These are phyloP conservation scores for Microdon myrmicae DNA, from an alignment of 2,888 invertebrate genomes.

Conservation along the genomic window DNA sequence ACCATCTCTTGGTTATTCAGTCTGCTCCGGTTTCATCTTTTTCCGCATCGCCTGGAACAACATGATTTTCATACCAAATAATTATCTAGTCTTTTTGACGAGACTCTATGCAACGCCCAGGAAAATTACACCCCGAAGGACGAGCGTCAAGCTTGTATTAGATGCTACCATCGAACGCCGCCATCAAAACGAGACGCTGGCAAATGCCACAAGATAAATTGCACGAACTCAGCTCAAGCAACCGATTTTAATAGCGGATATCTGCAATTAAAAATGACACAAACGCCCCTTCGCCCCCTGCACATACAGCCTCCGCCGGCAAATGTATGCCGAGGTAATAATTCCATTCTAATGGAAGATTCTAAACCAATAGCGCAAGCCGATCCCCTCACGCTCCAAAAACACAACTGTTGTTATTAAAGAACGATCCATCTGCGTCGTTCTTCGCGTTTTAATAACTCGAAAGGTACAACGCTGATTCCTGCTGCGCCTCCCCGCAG, in stretches of 20 bases:
- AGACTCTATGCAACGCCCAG: conserved; percentile 24
- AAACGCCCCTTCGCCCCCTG: conserved; percentile 26
- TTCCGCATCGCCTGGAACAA: too few relatives aligned
- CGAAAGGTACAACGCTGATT: conserved; percentile 18
- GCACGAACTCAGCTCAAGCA: conserved; percentile 48
- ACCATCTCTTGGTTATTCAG: too few relatives aligned
- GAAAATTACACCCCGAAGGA: conserved; percentile 38
- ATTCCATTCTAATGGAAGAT: conserved; percentile 43
- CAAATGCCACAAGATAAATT: conserved; percentile 45
- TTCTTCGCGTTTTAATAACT: conserved; percentile 25
- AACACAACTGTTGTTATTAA: conserved; percentile 39
- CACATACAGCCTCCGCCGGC: conserved; percentile 4
- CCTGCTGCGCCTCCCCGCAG: conserved; percentile 36
- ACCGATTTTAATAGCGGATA: conserved; percentile 51
- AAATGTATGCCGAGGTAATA: conserved; percentile 20
- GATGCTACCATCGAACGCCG: conserved; percentile 13
- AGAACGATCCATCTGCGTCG: conserved; percentile 23
- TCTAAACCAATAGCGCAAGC: conserved; percentile 15
- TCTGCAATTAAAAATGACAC: conserved; percentile 51
- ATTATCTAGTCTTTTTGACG: too few relatives aligned
- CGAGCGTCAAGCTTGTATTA: conserved; percentile 37
- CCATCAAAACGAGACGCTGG: conserved; percentile 13
- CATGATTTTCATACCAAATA: too few relatives aligned
- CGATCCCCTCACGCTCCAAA: conserved; percentile 19
- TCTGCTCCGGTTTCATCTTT: too few relatives aligned